Conservation (phyloP, 2,113 vertebrate species). For the Girardinichthys multiradiatus region DNA sequence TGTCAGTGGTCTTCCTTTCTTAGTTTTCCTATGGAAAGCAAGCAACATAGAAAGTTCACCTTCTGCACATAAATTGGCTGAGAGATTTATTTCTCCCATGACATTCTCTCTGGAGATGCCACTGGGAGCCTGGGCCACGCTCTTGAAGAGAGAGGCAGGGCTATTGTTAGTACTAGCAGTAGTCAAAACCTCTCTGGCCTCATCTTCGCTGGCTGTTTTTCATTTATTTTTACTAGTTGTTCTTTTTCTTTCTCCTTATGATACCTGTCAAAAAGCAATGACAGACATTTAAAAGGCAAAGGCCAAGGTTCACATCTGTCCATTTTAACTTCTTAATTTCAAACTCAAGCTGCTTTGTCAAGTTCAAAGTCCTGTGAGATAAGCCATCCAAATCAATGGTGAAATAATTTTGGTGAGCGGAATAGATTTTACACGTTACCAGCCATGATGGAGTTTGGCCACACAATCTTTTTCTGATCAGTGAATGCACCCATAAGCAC, state of each 20-base stretch:
- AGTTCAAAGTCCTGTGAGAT: constrained; percentile 50
- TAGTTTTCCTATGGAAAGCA: constrained; percentile 61
- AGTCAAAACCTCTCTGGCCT: constrained; percentile 54
- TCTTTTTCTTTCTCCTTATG: constrained; percentile 37
- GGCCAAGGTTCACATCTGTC: constrained; percentile 55
- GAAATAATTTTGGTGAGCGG: not conserved
- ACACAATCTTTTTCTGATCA: not conserved
- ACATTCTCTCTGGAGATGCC: constrained; percentile 77
- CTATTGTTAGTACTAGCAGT: constrained; percentile 72
- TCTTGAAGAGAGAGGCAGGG: constrained; percentile 74
- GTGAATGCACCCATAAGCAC: too few relatives aligned
- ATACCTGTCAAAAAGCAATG: constrained; percentile 57
- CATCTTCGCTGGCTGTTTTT: constrained; percentile 40
- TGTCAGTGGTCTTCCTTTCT: constrained; percentile 69
- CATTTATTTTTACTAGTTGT: constrained; percentile 24
- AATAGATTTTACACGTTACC: not conserved
- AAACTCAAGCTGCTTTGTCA: constrained; percentile 54
- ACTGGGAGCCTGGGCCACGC: constrained; percentile 69
- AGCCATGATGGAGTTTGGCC: not conserved
- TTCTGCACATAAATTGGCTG: constrained; percentile 79
- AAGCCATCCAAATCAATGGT: constrained; percentile 28
- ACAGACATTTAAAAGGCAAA: constrained; percentile 68
- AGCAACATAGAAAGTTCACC: constrained; percentile 69
- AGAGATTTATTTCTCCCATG: constrained; percentile 76
- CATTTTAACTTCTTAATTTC: constrained; percentile 68